Conservation (phyloP, 1,140 invertebrate species). For the Camponotus floridanus region DNA sequence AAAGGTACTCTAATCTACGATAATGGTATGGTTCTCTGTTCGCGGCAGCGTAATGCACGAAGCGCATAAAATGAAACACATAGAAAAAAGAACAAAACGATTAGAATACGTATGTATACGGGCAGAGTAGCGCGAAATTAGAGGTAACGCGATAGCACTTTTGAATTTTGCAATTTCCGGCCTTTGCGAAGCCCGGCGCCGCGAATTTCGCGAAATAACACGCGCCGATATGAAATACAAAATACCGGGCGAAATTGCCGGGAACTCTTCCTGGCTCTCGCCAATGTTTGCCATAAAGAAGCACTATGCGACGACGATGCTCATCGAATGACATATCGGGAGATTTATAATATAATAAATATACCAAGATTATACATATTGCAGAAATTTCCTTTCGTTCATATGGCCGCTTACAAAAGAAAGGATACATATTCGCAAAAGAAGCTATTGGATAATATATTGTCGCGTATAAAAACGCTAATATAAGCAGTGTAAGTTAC, state of each 20-base stretch:
- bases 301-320: not conserved
- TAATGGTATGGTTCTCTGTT: constrained; percentile 40
- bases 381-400: not conserved
- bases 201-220: constrained; percentile 35
- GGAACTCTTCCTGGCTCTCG: not conserved
- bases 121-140: constrained; percentile 44
- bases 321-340: constrained; percentile 35
- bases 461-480: constrained; percentile 29
- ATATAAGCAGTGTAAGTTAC: constrained; percentile 34
- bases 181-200: constrained; percentile 21
- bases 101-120: constrained; percentile 27
- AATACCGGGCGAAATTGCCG: constrained; percentile 43
- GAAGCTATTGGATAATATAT: not conserved
- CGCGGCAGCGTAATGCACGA: constrained; percentile 18
- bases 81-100: constrained; percentile 39
- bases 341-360: constrained; percentile 50
- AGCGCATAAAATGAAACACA: constrained; percentile 14
- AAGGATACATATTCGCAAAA: constrained; percentile 4
- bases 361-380: constrained; percentile 21
- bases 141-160: constrained; percentile 42
- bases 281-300: constrained; percentile 3
- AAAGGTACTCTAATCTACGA: constrained; percentile 42
- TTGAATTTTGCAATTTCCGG: constrained; percentile 59
- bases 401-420: not conserved
- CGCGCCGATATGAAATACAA: constrained; percentile 43